Percentiles rank a stretch among this genome's conserved stretches.
These are phyloP conservation scores for Haliclona indistincta DNA, from an alignment of 37 sponge, comb jelly and placozoan species.

Conservation along the genomic window DNA sequence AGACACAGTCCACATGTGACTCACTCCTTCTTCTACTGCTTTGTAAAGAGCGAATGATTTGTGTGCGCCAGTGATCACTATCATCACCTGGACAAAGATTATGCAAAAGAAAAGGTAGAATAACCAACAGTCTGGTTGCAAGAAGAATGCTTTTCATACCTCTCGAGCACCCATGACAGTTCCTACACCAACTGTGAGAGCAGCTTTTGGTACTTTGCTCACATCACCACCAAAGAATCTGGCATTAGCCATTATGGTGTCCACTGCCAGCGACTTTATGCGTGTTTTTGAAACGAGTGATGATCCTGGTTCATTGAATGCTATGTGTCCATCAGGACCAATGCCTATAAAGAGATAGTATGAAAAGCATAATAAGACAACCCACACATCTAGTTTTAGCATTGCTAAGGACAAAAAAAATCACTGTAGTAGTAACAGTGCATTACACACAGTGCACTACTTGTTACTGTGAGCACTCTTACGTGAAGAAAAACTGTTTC, in stretches of 20 bases:
- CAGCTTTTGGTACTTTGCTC: slow-evolving; percentile 79
- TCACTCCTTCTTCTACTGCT: slow-evolving; percentile 95
- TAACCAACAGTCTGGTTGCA: neutral
- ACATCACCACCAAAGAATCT: slow-evolving; percentile 88
- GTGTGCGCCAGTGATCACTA: slow-evolving; percentile 87
- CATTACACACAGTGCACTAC: too few relatives aligned
- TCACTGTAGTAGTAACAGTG: too few relatives aligned
- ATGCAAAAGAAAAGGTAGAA: neutral
- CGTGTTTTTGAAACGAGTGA: slow-evolving; percentile 87
- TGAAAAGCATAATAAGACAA: neutral
- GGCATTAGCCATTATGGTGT: slow-evolving; percentile 92
- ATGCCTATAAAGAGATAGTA: slow-evolving; percentile 57
- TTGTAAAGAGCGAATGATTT: slow-evolving; percentile 95
- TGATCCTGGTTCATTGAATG: slow-evolving; percentile 99
- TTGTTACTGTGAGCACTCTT: too few relatives aligned
- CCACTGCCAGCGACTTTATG: slow-evolving; percentile 89
- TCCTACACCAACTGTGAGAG: slow-evolving; percentile 96
- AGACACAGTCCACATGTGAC: slow-evolving; percentile 99
- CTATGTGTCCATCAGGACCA: slow-evolving; percentile 98
- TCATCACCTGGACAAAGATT: slow-evolving; percentile 75
- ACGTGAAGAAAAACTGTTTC: too few relatives aligned
- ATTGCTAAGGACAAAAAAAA: too few relatives aligned
- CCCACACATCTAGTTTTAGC: neutral
- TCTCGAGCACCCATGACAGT: slow-evolving; percentile 97
- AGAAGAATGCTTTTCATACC: slow-evolving; percentile 29